Evolutionary conservation across 2,888 invertebrate genomes (phyloP).

Genomic region (Euphydryas editha): DNA sequence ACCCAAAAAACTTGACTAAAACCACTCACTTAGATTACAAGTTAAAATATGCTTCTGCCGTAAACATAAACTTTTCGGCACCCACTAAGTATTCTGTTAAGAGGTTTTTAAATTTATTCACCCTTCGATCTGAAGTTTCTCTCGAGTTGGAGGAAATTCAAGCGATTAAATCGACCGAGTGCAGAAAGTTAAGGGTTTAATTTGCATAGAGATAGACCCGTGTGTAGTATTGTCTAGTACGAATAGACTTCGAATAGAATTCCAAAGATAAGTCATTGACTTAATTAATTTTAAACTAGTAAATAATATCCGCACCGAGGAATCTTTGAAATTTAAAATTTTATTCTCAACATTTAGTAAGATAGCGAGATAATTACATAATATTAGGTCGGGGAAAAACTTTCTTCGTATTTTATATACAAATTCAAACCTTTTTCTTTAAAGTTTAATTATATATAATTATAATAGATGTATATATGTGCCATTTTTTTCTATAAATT

Average conservation of each 20-base stretch:
- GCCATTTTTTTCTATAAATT: no score
- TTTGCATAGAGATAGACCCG: constrained; percentile 73
- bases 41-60: constrained; percentile 50
- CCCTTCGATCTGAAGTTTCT: constrained; percentile 74
- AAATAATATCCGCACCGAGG: neutral
- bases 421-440: no score
- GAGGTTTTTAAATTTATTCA: constrained; percentile 82
- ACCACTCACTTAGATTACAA: constrained; percentile 48
- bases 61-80: constrained; percentile 74
- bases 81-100: constrained; percentile 70
- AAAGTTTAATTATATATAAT: no score
- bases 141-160: constrained; percentile 70
- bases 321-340: neutral
- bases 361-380: no score
- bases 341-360: neutral
- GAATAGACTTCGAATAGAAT: constrained; percentile 18
- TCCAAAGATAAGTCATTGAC: constrained; percentile 7
- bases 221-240: constrained; percentile 33
- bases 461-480: no score
- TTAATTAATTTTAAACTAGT: constrained; percentile 8
- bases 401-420: no score
- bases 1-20: constrained; percentile 33
- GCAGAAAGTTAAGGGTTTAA: constrained; percentile 77
- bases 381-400: no score
- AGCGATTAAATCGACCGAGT: constrained; percentile 75